Percentiles rank a stretch among this genome's conserved stretches.
phyloP scores from a whole-genome alignment of 2,888 invertebrate species.

The Athalia cordata region DNA sequence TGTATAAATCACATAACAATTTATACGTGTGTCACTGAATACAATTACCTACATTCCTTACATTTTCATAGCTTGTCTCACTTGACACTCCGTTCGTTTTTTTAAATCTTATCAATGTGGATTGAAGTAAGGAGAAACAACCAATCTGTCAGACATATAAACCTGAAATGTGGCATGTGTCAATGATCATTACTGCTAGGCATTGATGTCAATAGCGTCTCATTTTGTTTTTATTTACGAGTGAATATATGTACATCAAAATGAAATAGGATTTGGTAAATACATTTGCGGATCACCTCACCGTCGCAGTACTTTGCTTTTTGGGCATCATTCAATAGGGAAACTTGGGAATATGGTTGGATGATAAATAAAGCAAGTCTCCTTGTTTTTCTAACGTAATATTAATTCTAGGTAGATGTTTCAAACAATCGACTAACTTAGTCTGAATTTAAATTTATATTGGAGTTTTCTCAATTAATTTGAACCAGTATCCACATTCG shows the following conservation, averaged over 20 bases:
- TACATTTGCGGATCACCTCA: slow-evolving; percentile 9
- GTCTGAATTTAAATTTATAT: slow-evolving; percentile 75
- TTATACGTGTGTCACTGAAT: too few species aligned
- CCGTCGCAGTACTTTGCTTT: neutral
- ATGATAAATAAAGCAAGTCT: slow-evolving; percentile 40
- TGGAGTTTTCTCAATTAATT: slow-evolving; percentile 86
- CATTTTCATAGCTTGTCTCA: too few species aligned
- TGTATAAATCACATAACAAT: too few species aligned
- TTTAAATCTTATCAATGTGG: neutral
- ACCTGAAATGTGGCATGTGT: neutral
- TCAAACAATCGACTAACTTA: slow-evolving; percentile 65
- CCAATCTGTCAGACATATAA: neutral
- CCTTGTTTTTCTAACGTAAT: slow-evolving; percentile 57
- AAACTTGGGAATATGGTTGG: slow-evolving; percentile 33
- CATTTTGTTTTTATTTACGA: slow-evolving; percentile 31
- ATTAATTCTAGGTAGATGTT: slow-evolving; percentile 64
- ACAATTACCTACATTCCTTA: too few species aligned
- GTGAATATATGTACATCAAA: slow-evolving; percentile 42
- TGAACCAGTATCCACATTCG: slow-evolving; percentile 98
- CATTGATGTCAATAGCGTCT: neutral
- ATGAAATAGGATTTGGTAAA: slow-evolving; percentile 34
- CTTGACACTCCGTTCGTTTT: neutral
- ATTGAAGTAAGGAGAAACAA: too few species aligned
- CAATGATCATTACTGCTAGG: neutral
- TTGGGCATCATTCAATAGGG: slow-evolving; percentile 20